Evolutionary conservation across 2,888 invertebrate species (phyloP).

Genomic region (Lepas anatifera): DNA sequence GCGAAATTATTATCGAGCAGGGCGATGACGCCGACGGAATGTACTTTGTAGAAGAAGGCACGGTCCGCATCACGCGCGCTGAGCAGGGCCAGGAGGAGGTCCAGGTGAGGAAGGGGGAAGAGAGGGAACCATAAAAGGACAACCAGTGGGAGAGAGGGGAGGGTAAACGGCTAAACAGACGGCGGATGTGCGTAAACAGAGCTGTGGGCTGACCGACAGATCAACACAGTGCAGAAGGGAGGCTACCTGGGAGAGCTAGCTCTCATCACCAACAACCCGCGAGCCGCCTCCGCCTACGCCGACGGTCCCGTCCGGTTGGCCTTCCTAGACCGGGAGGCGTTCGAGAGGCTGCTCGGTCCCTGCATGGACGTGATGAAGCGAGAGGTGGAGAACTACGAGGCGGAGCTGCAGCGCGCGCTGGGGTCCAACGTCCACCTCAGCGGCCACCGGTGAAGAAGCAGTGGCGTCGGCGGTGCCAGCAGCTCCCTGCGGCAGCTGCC

Average conservation of each 20-base stretch:
- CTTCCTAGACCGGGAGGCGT: slow-evolving; percentile 94
- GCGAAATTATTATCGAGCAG: slow-evolving; percentile 81
- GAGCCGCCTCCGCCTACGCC: slow-evolving; percentile 60
- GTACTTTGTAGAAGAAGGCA: slow-evolving; percentile 94
- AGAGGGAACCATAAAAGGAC: no score
- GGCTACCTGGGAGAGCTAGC: slow-evolving; percentile 96
- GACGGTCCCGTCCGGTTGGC: slow-evolving; percentile 78
- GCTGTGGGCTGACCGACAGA: no score
- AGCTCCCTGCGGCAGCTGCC: no score
- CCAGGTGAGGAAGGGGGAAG: slow-evolving; percentile 29
- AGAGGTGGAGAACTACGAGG: slow-evolving; percentile 93
- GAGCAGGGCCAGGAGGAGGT: slow-evolving; percentile 53
- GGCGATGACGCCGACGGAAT: slow-evolving; percentile 91
- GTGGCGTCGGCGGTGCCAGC: no score
- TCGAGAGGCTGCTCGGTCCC: slow-evolving; percentile 91
- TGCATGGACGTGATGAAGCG: slow-evolving; percentile 99
- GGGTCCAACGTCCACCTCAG: slow-evolving; percentile 88
- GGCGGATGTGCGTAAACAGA: no score
- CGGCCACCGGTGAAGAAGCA: no score
- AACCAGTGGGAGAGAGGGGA: no score
- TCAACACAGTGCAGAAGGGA: slow-evolving; percentile 47
- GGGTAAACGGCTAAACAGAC: no score
- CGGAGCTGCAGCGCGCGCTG: slow-evolving; percentile 87
- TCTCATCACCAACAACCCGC: slow-evolving; percentile 89
- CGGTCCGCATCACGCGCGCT: slow-evolving; percentile 74